Evolutionary conservation across 37 sponge, comb jelly and placozoan species (phyloP).

Genomic region (Petrosia ficiformis): DNA sequence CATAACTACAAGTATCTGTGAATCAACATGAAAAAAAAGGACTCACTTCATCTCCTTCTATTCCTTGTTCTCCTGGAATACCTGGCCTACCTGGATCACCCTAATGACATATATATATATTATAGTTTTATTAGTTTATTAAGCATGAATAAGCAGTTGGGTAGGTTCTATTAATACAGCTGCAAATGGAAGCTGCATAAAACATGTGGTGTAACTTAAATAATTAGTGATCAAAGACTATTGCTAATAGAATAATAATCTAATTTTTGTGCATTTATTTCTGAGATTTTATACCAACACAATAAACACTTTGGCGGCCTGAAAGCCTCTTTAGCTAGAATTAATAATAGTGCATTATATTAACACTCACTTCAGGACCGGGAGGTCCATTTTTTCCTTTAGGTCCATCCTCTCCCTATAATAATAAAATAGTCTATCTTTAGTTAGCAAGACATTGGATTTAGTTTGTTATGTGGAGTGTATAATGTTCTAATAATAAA

Average conservation of each 20-base stretch:
- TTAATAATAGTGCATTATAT: background rate
- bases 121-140: no score
- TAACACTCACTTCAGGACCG: conserved; percentile 33
- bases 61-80: conserved; percentile 39
- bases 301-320: no score
- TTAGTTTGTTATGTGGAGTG: no score
- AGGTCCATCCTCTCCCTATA: conserved; percentile 34
- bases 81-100: conserved; percentile 49
- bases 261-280: no score
- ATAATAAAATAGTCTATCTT: background rate
- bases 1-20: no score
- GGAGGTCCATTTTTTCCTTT: conserved; percentile 39
- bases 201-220: no score
- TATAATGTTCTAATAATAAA: background rate
- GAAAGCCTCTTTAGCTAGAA: background rate
- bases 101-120: conserved; percentile 5
- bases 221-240: no score
- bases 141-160: no score
- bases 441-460: no score
- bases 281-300: no score
- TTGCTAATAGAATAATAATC: no score
- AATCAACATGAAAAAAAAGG: no score
- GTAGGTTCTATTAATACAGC: background rate
- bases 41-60: conserved; percentile 53
- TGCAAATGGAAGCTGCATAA: background rate